These are phyloP conservation scores for Promerops cafer DNA, from an alignment of 2,113 vertebrate species.

Conservation along the genomic window DNA sequence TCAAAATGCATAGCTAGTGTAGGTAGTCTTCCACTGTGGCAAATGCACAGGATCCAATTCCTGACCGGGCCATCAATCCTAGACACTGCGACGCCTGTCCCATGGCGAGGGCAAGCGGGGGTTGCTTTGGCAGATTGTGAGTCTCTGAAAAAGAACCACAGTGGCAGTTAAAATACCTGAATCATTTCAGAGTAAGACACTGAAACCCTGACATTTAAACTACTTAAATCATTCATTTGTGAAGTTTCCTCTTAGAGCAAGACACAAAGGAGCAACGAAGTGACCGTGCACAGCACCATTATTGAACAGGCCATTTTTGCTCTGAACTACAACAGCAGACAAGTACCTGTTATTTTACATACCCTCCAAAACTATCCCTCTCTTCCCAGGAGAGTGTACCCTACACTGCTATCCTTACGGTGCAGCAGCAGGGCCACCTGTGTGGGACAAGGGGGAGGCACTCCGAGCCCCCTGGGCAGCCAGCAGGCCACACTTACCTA, in stretches of 20 bases:
- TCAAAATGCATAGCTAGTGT: conserved; percentile 84
- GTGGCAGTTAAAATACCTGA: background rate
- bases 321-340: background rate
- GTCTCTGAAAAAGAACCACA: conserved; percentile 78
- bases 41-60: conserved; percentile 94
- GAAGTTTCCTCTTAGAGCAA: background rate
- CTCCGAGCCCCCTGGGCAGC: rapidly evolving
- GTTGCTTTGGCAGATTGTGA: conserved; percentile 99
- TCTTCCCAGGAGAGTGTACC: rapidly evolving
- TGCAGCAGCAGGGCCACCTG: background rate
- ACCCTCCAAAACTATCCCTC: background rate
- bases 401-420: rapidly evolving
- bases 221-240: background rate
- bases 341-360: rapidly evolving
- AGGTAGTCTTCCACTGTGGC: conserved; percentile 97
- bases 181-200: rapidly evolving
- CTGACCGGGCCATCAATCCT: conserved; percentile 94
- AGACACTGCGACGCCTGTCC: conserved; percentile 96
- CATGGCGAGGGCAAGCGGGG: conserved; percentile 91
- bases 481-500: conserved; percentile 76
- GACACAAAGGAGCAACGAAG: background rate
- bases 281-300: rapidly evolving
- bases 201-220: background rate
- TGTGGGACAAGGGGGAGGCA: rapidly evolving
- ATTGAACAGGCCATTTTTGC: rapidly evolving